phyloP scores from a whole-genome alignment of 2,797 vertebrate genomes.

The Poliocrania exsul region DNA sequence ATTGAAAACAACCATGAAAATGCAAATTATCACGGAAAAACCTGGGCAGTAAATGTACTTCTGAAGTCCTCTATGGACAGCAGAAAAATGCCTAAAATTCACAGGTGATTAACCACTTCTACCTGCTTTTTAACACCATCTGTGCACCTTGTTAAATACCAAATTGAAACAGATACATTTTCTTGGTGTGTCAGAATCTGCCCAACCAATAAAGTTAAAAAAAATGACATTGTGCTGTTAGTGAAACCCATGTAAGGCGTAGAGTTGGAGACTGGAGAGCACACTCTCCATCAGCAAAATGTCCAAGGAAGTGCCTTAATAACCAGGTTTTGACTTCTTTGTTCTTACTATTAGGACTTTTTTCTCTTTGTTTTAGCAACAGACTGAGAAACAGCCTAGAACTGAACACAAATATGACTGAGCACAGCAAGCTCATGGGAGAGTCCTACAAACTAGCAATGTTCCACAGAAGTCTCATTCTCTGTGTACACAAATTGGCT shows the following conservation, averaged over 20 bases:
- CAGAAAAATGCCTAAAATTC: constrained; percentile 65
- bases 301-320: background rate
- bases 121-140: constrained; percentile 71
- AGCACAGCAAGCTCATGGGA: background rate
- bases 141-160: constrained; percentile 67
- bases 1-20: constrained; percentile 49
- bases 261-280: background rate
- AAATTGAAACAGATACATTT: constrained; percentile 64
- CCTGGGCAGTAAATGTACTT: constrained; percentile 14
- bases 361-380: background rate
- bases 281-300: background rate
- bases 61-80: constrained; percentile 23
- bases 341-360: background rate
- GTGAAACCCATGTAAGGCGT: background rate
- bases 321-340: background rate
- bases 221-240: constrained; percentile 15
- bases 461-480: background rate
- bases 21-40: constrained; percentile 39
- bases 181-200: constrained; percentile 47
- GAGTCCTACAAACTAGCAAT: background rate
- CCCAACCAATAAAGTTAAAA: background rate
- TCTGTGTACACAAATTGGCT: background rate
- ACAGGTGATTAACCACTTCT: constrained; percentile 72
- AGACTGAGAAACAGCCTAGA: background rate
- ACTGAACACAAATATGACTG: background rate